Base-by-base conservation (phyloP, 2,797 vertebrate genomes). In the Hippopotamyrus pictus region DNA sequence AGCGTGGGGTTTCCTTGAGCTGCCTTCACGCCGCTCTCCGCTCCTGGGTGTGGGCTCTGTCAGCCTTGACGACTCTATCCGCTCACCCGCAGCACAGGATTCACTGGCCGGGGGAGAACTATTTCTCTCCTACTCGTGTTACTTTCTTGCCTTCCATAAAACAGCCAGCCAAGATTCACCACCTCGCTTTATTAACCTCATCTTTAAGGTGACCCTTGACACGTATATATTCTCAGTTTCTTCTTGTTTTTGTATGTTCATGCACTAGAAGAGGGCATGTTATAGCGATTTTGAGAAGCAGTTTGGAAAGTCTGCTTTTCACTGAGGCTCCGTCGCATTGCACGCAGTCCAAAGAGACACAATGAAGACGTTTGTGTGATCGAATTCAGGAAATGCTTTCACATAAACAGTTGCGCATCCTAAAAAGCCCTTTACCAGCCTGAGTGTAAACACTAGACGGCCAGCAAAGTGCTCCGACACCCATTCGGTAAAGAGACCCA, bases 381-480 rank as follows among this genome's bases (percentile, higher is more conserved):
- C 25, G 12, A 37, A 57, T 54, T 86, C 51, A 53, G 85, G 50
- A 86, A 86, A 86, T 57, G 85, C 50, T 86, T 86, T 86, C 48
- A 33, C 50, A 41, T 41, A 86, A 86, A 86, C 51, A 50, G 2
- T 86, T 41, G 33, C 84, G 25, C 84, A 14, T 86, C 84, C 84
- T 86, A 57, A 86, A 86, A 86, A 37, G 85, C 51, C 51, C 85
- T 86, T 57, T 86, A 33, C 12, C 2, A 50, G 85, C n/a, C 48
- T 53, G 85, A 86, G 51, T 37, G 50, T 57, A 86, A 86, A 86
- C 51, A 86, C 50, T 3, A 57, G 85, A 54, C 9, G 2, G 29
- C 41, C 25, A 12, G 48, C 54, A 57, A 86, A 19, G 51, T 86
- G 51, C 84, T 22, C 84, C 0, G 51, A 86, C 84, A 86, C 51